These are phyloP conservation scores for Schizopygopsis pylzovi DNA, from an alignment of 2,797 vertebrate species.

Conservation along the genomic window DNA sequence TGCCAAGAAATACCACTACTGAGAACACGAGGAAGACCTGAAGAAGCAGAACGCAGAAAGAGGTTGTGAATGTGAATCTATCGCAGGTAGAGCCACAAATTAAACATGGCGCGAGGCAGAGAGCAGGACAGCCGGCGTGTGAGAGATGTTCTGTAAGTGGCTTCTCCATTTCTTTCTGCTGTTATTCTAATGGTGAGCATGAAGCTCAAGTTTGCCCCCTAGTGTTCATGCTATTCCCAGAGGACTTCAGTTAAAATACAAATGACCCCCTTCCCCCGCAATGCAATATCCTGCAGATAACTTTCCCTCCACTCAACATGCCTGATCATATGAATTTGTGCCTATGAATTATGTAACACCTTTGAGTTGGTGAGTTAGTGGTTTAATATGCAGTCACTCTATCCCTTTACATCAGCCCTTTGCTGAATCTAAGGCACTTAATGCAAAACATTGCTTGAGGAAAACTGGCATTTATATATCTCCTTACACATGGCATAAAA, in stretches of 20 bases:
- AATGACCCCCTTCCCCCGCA: conserved; percentile 56
- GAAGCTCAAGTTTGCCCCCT: conserved; percentile 82
- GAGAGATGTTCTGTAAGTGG: conserved; percentile 25
- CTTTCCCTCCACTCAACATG: conserved; percentile 33
- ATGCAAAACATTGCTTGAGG: conserved; percentile 43
- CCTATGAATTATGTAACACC: conserved; percentile 50
- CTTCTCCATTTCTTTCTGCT: conserved; percentile 36
- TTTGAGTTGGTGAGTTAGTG: conserved; percentile 50
- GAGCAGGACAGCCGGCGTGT: background rate
- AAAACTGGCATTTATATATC: background rate
- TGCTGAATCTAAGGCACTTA: conserved; percentile 38
- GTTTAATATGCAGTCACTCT: conserved; percentile 44
- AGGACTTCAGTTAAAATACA: conserved; percentile 61
- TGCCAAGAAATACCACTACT: conserved; percentile 12
- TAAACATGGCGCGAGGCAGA: conserved; percentile 9
- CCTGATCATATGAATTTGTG: conserved; percentile 52
- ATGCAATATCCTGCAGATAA: conserved; percentile 50
- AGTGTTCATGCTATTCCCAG: conserved; percentile 72
- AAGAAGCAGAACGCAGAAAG: background rate
- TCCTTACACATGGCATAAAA: background rate
- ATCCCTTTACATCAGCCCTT: conserved; percentile 32
- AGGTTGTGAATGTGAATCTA: background rate
- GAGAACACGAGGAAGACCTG: background rate
- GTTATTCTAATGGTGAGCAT: conserved; percentile 44
- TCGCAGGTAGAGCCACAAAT: conserved; percentile 11